Conservation (phyloP, 1,140 invertebrate genomes). For the Elymnias hypermnestra region DNA sequence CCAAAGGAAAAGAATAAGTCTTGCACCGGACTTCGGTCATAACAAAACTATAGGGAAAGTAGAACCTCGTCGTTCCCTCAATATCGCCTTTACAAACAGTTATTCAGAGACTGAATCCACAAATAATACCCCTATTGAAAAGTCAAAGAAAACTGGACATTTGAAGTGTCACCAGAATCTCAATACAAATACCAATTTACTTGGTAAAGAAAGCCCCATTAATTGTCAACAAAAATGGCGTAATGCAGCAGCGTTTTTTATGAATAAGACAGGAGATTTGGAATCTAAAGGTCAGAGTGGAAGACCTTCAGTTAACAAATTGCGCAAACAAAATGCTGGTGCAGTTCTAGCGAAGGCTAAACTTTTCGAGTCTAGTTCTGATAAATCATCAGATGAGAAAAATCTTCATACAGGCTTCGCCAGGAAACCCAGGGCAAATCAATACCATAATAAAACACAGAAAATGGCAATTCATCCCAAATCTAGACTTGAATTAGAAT, state of each 20-base stretch:
- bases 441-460: constrained; percentile 33
- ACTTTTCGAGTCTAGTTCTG: constrained; percentile 76
- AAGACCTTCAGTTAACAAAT: constrained; percentile 78
- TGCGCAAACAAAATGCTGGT: constrained; percentile 79
- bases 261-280: constrained; percentile 64
- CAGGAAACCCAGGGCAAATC: constrained; percentile 45
- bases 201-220: constrained; percentile 35
- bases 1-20: constrained; percentile 50
- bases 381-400: constrained; percentile 65
- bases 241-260: constrained; percentile 64
- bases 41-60: constrained; percentile 51
- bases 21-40: constrained; percentile 42
- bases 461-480: constrained; percentile 36
- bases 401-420: constrained; percentile 45
- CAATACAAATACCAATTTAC: constrained; percentile 27
- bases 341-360: constrained; percentile 80
- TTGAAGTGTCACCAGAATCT: constrained; percentile 38
- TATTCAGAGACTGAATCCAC: constrained; percentile 42
- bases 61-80: constrained; percentile 50
- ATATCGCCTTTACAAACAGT: constrained; percentile 42
- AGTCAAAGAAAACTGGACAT: constrained; percentile 34
- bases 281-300: constrained; percentile 62
- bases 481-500: constrained; percentile 12
- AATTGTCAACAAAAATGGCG: constrained; percentile 59
- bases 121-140: constrained; percentile 42